These are phyloP conservation scores for Trachelus troglodyta DNA, from an alignment of 2,888 invertebrate genomes.

Conservation along the genomic window DNA sequence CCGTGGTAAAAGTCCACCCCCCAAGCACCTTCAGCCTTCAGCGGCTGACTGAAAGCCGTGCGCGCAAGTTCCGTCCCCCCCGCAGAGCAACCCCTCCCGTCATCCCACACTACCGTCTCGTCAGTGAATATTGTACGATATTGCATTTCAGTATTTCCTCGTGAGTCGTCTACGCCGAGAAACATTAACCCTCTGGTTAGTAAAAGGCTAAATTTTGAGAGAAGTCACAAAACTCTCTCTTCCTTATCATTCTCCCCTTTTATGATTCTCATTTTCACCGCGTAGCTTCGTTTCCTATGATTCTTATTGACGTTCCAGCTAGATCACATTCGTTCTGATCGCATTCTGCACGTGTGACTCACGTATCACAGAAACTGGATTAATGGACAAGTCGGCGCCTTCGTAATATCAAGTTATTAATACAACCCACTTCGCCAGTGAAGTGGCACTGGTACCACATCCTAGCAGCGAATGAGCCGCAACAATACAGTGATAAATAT, in stretches of 20 bases:
- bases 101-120: constrained; percentile 29
- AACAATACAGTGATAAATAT: not conserved
- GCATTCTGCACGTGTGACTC: not conserved
- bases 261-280: not conserved
- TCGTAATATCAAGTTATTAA: constrained; percentile 39
- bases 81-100: constrained; percentile 8
- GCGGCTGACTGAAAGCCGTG: not conserved
- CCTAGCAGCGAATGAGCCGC: not conserved
- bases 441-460: not conserved
- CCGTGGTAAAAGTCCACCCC: constrained; percentile 50
- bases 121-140: constrained; percentile 49
- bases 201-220: constrained; percentile 31
- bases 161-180: constrained; percentile 25
- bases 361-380: not conserved
- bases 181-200: constrained; percentile 44
- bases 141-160: constrained; percentile 34
- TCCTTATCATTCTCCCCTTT: not conserved
- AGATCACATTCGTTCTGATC: not conserved
- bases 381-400: constrained; percentile 15
- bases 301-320: not conserved
- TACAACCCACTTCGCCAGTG: constrained; percentile 31
- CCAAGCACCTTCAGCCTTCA: not conserved
- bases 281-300: not conserved
- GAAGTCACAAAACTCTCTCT: not conserved
- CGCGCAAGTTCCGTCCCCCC: not conserved